Evolutionary conservation across 2,888 invertebrate species (phyloP), one percentile per base, ranked within the genome.

Genomic region (Yponomeuta sedellus): DNA sequence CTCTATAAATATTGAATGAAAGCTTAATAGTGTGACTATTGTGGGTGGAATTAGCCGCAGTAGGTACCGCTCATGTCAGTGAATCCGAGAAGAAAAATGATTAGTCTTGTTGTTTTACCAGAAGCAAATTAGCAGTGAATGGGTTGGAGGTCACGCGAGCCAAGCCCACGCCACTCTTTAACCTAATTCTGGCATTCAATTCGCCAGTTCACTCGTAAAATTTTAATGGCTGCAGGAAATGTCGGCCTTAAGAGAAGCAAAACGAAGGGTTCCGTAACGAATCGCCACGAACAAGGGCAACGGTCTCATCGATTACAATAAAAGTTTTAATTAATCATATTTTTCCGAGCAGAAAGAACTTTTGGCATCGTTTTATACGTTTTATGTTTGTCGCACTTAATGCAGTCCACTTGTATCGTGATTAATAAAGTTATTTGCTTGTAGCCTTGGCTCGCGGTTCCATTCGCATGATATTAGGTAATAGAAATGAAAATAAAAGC

Each of bases 171-270:
- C 73, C 79, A 77, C 78, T 83, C 81, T 84, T 85, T 88, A 88
- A 88, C 88, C 88, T 84, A 86, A 88, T 89, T 89, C 84, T 76
- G 80, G 80, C 81, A 83, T 88, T 88, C 84, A 88, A 87, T 90
- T 86, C 82, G 80, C 80, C 86, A 86, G 83, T 81, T 87, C 85
- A 86, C 77, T 88, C 86, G 84, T 90, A 86, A 88, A 89, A 87
- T 83, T 87, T 89, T 90, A 90, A 89, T 88, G 81, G 83, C 80
- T 70, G 73, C 72, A 80, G 81, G 81, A 87, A 88, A 83, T 79
- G 79, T 78, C 77, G 80, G 74, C 76, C 79, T 77, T 79, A 77
- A 78, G 75, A 76, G 82, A 65, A 65, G 59, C 65, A 34, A 56
- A 77, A 72, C 75, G 78, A 79, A 81, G 78, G 77, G 77, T 75